Evolutionary conservation across 2,888 invertebrate genomes (phyloP), one percentile per base, ranked within the genome.

Genomic region (Dascillus cervinus): DNA sequence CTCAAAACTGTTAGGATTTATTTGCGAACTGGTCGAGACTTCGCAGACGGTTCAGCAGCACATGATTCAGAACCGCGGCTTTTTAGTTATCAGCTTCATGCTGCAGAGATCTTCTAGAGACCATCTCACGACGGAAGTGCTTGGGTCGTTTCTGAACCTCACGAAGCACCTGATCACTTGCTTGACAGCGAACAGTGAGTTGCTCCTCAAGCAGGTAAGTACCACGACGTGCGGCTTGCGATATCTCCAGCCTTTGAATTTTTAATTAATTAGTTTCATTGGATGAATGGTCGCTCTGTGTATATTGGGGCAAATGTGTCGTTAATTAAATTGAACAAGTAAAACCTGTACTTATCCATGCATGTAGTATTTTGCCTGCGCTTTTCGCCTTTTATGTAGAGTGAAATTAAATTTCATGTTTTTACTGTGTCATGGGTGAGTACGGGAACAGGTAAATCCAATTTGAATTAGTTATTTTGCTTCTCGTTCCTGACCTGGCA

Each of bases 31-130:
- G 59, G 88, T 98, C 48, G 94, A 95, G 65, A 90, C 90, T 22
- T 97, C 96, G 49, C 85, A 89, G 60, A 94, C 94, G 20, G 95
- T 97, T 37, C 98, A 98, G 62, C 97, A 98, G 62, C 98, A 99
- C 66, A 92, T 98, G 87, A 88, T 96, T 64, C 97, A 97, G 66
- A 95, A 94, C 65, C 83, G 95, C 52, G 98, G 97, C 37, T 97
- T 98, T 69, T 77, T 98, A 53, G 95, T 98, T 44, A 94, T 99
- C 63, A 92, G 96, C 49, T 94, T 89, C 66, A 88, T 95, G 81
- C 76, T 97, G 53, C 92, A 95, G 65, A 77, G 91, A 52, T 92
- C 89, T 39, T 87, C 83, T 29, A 73, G 91, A 43, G 92, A 95
- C 56, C 96, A 97, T 64, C 75, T 97, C 30, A 94, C 92, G 5